Evolutionary conservation across 2,797 vertebrate genomes (phyloP).

Genomic region (Saxicola maurus): DNA sequence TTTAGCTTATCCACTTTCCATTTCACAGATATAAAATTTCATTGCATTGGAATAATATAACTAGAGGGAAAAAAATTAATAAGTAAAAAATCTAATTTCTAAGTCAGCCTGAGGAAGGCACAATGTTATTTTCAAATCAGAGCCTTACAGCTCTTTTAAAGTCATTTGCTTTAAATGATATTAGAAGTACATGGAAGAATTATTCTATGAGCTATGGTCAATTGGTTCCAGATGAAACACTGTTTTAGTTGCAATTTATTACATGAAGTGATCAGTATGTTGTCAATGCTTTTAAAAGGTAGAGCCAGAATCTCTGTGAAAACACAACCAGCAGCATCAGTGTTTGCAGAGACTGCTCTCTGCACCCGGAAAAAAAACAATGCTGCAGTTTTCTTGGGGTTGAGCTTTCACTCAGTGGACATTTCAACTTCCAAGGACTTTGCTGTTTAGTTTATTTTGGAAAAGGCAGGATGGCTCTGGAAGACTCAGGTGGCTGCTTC

Average conservation of each 20-base stretch:
- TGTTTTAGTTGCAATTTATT: background rate
- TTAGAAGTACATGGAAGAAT: background rate
- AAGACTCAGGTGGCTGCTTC: background rate
- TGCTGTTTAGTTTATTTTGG: background rate
- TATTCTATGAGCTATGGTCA: background rate
- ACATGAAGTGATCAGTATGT: background rate
- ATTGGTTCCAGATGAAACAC: background rate
- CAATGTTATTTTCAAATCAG: background rate
- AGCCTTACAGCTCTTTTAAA: background rate
- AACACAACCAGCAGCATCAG: background rate
- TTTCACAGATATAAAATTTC: background rate
- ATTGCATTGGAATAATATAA: no score
- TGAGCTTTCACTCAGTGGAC: background rate
- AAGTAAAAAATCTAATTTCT: no score
- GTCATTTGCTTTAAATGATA: background rate
- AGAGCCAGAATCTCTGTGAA: background rate
- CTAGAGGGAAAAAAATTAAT: no score
- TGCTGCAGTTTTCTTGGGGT: background rate
- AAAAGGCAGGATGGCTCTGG: background rate
- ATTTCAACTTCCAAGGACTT: background rate
- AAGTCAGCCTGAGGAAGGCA: background rate
- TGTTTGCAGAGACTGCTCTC: background rate
- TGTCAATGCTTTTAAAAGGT: background rate
- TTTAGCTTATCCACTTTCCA: background rate
- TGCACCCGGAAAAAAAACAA: fast-evolving